phyloP scores from a whole-genome alignment of 1,140 invertebrate genomes.

The Ceratina japonica region DNA sequence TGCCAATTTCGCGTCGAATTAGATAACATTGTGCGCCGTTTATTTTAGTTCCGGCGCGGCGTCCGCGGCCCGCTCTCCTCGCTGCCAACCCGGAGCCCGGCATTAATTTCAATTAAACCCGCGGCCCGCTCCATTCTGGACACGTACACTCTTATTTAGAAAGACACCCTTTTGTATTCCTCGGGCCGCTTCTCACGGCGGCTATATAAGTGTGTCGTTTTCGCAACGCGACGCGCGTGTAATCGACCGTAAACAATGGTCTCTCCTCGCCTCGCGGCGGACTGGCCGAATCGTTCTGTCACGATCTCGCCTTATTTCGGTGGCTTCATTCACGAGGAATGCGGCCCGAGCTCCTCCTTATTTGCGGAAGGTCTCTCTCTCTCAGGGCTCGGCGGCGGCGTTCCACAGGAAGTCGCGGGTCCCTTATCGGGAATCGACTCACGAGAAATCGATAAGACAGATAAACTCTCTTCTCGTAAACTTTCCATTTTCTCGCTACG shows the following conservation, averaged over 20 bases:
- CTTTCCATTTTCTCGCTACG: not conserved
- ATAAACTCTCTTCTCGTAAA: not conserved
- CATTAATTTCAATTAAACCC: not conserved
- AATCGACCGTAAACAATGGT: conserved; percentile 28
- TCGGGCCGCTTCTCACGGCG: not conserved
- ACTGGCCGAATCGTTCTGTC: not conserved
- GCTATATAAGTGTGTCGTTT: conserved; percentile 19
- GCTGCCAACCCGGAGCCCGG: conserved; percentile 3
- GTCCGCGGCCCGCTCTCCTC: conserved; percentile 2
- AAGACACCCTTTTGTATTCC: not conserved
- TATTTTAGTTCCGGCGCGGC: conserved; percentile 56
- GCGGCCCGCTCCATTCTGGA: no score
- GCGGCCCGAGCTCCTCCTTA: not conserved
- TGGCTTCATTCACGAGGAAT: not conserved
- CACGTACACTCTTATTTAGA: not conserved
- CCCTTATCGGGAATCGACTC: conserved; percentile 9
- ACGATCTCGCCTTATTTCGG: not conserved
- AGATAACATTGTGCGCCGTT: conserved; percentile 61
- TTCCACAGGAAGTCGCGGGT: not conserved
- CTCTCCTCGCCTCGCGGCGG: no score
- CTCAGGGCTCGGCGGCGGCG: no score
- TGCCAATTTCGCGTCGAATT: conserved; percentile 63
- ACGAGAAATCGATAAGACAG: not conserved
- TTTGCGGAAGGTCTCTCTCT: not conserved
- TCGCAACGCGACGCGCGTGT: not conserved